These are phyloP conservation scores for Rhipidura dahli DNA, from an alignment of 2,113 vertebrate species.

Conservation along the genomic window DNA sequence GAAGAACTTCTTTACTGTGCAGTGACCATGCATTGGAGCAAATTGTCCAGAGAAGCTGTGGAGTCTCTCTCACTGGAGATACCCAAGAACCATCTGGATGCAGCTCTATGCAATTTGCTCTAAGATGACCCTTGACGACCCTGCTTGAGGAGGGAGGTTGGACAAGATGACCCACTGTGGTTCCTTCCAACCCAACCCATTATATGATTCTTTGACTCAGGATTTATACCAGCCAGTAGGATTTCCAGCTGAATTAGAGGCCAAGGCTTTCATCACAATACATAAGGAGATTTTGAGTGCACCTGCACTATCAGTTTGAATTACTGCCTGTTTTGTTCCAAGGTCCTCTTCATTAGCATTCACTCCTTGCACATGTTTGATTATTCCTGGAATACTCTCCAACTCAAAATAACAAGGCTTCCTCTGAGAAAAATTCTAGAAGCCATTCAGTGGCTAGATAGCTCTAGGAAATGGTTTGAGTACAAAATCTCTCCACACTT, in stretches of 20 bases:
- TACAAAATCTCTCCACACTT: not conserved
- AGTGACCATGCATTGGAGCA: not conserved
- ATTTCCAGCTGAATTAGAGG: not conserved
- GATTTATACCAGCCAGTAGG: not conserved
- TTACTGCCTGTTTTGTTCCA: not conserved
- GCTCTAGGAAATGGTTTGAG: not conserved
- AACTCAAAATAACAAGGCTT: not conserved
- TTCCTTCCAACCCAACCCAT: not conserved
- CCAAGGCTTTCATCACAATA: not conserved
- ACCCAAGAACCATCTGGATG: not conserved
- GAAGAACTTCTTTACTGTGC: not conserved
- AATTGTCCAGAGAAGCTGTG: not conserved
- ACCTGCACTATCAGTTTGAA: not conserved
- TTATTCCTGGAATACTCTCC: not conserved
- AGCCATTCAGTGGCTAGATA: not conserved
- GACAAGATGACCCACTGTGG: not conserved
- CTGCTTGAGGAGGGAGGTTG: not conserved
- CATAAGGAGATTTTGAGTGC: not conserved
- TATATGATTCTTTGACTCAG: not conserved
- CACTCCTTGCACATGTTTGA: not conserved
- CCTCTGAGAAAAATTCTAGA: not conserved
- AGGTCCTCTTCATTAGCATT: not conserved
- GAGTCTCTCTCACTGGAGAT: not conserved
- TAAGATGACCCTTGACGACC: fast-evolving
- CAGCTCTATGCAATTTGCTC: not conserved